Evolutionary conservation across 2,888 invertebrate genomes (phyloP), one percentile per base, ranked within the genome.

Genomic region (Rotaria socialis): DNA sequence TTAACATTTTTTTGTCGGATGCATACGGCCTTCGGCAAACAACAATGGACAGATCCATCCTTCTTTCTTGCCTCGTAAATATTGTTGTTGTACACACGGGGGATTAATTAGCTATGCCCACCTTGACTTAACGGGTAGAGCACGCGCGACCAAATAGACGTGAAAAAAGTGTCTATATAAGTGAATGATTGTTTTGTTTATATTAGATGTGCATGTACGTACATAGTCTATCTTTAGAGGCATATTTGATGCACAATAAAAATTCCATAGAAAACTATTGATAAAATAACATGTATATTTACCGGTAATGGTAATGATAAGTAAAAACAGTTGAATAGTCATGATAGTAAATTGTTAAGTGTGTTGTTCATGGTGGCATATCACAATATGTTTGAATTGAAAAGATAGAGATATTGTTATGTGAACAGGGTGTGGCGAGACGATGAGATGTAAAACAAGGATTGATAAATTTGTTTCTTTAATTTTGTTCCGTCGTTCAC

Each of bases 81-180:
- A 67, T 67, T 67, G 67, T 67, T 67, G 67, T 67, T 67, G 35
- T 67, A 67, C 35, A 67, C 67, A 67, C 67, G 67, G 35, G 67
- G 27, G 67, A 67, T 67, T 67, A 67, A 67, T 67, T 67, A 67
- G 67, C 67, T 67, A 19, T 67, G 27, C 67, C 35, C 35, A 67
- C 67, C 67, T 67, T 35, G 35, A 67, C 67, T 67, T 67, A 67
- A 67, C 67, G 35, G 41, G 67, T 27, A 19, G 8, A 67, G 67
- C 67, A 67, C 67, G 67, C 67, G 35, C 67, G 19, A 67, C 19
- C 35, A 19, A 67, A 67, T 35, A 67, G 67, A 67, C 35, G 27
- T 52, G 19, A 67, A 67, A 67, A 67, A 67, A 67, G 35, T 35
- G 19, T 67, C 19, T 67, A 19, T 67, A 1, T 67, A 67, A 67